These are phyloP conservation scores for Dermolepida albohirtum DNA, from an alignment of 2,888 invertebrate genomes.

Conservation along the genomic window DNA sequence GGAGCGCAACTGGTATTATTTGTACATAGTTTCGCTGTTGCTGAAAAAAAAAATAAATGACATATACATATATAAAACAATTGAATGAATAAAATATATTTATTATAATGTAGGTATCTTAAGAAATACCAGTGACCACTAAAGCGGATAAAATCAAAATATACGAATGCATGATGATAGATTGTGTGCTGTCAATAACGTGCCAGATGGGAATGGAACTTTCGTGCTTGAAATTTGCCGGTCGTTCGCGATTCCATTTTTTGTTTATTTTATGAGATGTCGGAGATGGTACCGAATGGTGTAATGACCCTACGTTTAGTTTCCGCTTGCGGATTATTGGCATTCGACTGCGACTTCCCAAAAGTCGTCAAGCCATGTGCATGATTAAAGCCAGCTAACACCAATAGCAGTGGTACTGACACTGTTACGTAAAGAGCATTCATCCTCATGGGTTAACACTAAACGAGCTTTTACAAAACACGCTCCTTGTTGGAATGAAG, in stretches of 20 bases:
- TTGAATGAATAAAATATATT: not conserved
- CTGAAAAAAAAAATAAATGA: constrained; percentile 49
- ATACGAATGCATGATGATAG: constrained; percentile 14
- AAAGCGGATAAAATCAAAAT: constrained; percentile 19
- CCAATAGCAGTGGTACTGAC: constrained; percentile 69
- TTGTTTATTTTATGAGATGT: constrained; percentile 14
- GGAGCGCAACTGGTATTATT: constrained; percentile 59
- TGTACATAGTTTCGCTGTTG: constrained; percentile 57
- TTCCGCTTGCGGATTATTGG: constrained; percentile 50
- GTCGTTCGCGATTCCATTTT: constrained; percentile 5
- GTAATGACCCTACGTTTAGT: constrained; percentile 16
- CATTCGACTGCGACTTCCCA: constrained; percentile 60
- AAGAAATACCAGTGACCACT: constrained; percentile 16
- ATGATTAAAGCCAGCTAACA: constrained; percentile 65
- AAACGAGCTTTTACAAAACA: constrained; percentile 55
- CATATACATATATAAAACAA: not conserved
- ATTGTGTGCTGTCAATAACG: not conserved
- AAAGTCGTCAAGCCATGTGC: constrained; percentile 65
- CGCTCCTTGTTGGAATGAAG: constrained; percentile 58
- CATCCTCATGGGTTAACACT: constrained; percentile 54
- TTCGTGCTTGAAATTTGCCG: not conserved
- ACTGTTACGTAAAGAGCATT: constrained; percentile 65
- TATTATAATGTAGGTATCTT: too few relatives aligned
- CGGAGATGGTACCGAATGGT: constrained; percentile 47
- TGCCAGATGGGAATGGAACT: constrained; percentile 4